Percentiles rank a stretch among this genome's conserved stretches.
phyloP scores from a whole-genome alignment of 2,888 invertebrate species.

The Podotricha telesiphe region DNA sequence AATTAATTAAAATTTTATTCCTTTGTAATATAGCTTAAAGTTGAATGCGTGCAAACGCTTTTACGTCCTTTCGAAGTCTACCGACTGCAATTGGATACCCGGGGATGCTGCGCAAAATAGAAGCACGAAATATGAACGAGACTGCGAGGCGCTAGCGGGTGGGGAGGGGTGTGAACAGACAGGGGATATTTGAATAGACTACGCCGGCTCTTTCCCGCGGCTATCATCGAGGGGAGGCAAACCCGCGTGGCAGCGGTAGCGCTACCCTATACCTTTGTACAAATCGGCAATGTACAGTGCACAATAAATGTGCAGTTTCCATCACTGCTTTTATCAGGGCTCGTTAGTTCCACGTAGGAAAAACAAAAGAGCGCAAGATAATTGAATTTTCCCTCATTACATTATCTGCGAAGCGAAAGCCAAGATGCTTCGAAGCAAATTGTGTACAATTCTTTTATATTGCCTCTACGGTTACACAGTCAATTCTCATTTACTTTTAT shows the following conservation, averaged over 20 bases:
- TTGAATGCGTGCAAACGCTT: constrained; percentile 41
- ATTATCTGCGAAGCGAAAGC: constrained; percentile 63
- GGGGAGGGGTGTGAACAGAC: constrained; percentile 74
- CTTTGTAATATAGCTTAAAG: constrained; percentile 48
- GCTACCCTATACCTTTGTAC: constrained; percentile 60
- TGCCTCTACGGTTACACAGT: constrained; percentile 29
- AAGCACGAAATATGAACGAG: constrained; percentile 84
- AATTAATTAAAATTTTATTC: constrained; percentile 49
- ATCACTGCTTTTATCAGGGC: constrained; percentile 70
- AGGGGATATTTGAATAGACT: constrained; percentile 81
- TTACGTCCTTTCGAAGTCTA: constrained; percentile 74
- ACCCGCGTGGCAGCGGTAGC: constrained; percentile 57
- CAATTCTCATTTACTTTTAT: constrained; percentile 12
- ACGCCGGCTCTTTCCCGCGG: constrained; percentile 71
- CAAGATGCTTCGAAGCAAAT: constrained; percentile 60
- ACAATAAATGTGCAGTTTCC: constrained; percentile 77
- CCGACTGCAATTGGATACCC: constrained; percentile 78
- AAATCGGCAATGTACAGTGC: constrained; percentile 75
- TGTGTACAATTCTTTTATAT: constrained; percentile 49
- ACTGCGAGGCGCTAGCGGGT: constrained; percentile 82
- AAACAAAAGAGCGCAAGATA: constrained; percentile 74
- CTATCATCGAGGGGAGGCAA: constrained; percentile 53
- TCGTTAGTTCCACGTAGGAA: constrained; percentile 53
- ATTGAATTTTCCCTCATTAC: constrained; percentile 79
- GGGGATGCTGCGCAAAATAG: constrained; percentile 85